Percentiles rank a stretch among this genome's conserved stretches.
Conservation (phyloP, 2,888 invertebrate species). For the Drosophila anomalata region DNA sequence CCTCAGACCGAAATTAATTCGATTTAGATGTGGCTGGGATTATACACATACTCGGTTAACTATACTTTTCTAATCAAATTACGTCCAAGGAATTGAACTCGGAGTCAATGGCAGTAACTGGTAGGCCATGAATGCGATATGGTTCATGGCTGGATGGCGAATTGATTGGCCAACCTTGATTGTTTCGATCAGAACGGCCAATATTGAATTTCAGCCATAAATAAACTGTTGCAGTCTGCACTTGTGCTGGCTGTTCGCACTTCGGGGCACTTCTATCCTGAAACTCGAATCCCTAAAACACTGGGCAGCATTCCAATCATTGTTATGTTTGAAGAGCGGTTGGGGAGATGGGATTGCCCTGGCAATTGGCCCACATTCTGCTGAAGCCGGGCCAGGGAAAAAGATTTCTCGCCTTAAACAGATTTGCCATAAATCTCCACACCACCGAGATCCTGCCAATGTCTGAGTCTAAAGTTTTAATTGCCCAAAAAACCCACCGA, state of each 20-base stretch:
- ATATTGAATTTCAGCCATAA: conserved; percentile 37
- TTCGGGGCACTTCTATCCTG: conserved; percentile 43
- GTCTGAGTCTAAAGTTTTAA: conserved; percentile 35
- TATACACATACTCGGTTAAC: neutral
- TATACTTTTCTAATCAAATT: conserved; percentile 57
- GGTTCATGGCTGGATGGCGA: conserved; percentile 3
- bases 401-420: conserved; percentile 15
- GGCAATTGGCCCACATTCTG: conserved; percentile 34
- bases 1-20: conserved; percentile 20
- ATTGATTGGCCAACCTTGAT: neutral
- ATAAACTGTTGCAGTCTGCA: conserved; percentile 57
- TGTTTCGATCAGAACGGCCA: conserved; percentile 42
- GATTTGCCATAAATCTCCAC: conserved; percentile 33
- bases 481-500: conserved; percentile 32
- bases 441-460: conserved; percentile 3
- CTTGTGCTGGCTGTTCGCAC: conserved; percentile 55
- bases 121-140: conserved; percentile 12
- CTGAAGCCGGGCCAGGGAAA: conserved; percentile 8
- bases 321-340: conserved; percentile 6
- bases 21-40: conserved; percentile 20
- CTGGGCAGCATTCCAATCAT: conserved; percentile 33
- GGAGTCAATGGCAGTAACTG: neutral
- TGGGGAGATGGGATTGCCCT: conserved; percentile 10
- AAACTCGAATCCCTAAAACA: conserved; percentile 21
- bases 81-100: conserved; percentile 32